Evolutionary conservation across 2,797 vertebrate genomes (phyloP), one percentile per base, ranked within the genome.

Genomic region (Pangasius macronema): DNA sequence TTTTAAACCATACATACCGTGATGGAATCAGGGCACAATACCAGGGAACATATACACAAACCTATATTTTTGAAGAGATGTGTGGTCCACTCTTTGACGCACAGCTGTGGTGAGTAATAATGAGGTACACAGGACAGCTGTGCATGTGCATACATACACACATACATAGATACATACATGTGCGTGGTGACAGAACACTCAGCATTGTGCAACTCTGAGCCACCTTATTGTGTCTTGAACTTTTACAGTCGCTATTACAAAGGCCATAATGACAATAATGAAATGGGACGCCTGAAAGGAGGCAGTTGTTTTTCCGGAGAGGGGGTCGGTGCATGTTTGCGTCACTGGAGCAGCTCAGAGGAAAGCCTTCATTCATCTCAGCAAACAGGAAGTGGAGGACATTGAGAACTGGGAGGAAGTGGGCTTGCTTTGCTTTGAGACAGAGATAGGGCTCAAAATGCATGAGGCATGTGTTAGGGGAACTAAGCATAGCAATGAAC

Each of bases 281-380:
- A 90, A 92, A 89, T 30, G 8, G 36, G 75, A 86, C 42, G 63
- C 68, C 68, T 89, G 73, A 90, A 91, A 90, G 89, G 76, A 86
- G 89, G 85, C 91, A 91, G 92, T 90, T 84, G 86, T 86, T 90
- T 84, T 75, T 86, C 89, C 84, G 9, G 82, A 86, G 85, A 82
- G 85, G 84, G 75, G 63, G 63, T 39, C 33, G n/a, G 83, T 67
- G 80, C 39, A 42, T 30, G 76, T 89, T 93, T 88, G 93, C 93
- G 90, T 96, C 94, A 95, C 88, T 86, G 88, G 51, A 87, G 70
- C 70, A 88, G 85, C 81, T 89, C 88, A 63, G 93, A 94, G 95
- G 93, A 95, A 95, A 94, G 93, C 91, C 89, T 90, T 92, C 93
- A 95, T 96, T 95, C 95, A 96, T 94, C 91, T 92, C 84, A 30